phyloP scores from a whole-genome alignment of 2,888 invertebrate genomes.

The Bellardia bayeri region DNA sequence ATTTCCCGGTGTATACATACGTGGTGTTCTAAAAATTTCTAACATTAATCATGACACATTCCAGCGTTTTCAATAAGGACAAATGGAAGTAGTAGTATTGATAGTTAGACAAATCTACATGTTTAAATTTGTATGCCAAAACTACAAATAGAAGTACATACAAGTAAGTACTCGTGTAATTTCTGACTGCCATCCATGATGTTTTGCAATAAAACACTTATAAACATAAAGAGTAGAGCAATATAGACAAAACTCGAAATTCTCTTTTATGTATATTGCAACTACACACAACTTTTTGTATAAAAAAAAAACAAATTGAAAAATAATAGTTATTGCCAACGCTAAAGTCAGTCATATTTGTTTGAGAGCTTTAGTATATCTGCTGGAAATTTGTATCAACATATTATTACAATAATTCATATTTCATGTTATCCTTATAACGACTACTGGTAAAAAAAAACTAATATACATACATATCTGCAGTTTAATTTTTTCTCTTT shows the following conservation, averaged over 20 bases:
- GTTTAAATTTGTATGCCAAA: constrained; percentile 32
- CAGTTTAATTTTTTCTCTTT: too few relatives aligned
- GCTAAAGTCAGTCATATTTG: too few relatives aligned
- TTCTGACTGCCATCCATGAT: constrained; percentile 37
- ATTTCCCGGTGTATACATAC: constrained; percentile 31
- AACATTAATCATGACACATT: constrained; percentile 53
- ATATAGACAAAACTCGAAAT: neutral
- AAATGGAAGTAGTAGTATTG: neutral
- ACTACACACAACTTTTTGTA: neutral
- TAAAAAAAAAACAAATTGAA: too few relatives aligned
- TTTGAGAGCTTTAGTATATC: too few relatives aligned
- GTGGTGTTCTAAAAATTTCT: constrained; percentile 22
- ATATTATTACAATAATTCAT: too few relatives aligned
- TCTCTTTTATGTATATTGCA: neutral
- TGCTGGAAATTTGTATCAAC: too few relatives aligned
- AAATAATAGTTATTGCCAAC: too few relatives aligned
- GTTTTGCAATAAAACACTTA: constrained; percentile 26
- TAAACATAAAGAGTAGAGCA: constrained; percentile 5
- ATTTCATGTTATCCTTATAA: too few relatives aligned
- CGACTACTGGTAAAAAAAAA: too few relatives aligned
- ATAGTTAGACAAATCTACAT: constrained; percentile 17
- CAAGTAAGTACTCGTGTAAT: neutral
- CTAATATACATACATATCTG: too few relatives aligned
- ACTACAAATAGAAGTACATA: neutral
- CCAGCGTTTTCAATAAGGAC: constrained; percentile 14